These are phyloP conservation scores for Xenopus borealis DNA, from an alignment of 2,113 vertebrate species.

Conservation along the genomic window DNA sequence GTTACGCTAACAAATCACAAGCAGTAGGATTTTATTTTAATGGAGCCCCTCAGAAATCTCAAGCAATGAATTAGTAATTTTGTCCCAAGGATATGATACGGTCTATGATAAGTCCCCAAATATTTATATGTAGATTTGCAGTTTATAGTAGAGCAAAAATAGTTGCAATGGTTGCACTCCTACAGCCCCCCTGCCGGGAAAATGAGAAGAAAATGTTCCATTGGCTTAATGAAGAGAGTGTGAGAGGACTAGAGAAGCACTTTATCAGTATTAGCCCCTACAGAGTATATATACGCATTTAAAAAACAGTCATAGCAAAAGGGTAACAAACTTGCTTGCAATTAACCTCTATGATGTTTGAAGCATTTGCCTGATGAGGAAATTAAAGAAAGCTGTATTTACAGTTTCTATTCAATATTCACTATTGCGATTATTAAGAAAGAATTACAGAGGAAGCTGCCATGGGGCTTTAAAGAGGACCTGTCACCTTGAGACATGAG, in stretches of 20 bases:
- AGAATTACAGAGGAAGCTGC: neutral
- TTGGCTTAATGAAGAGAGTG: slow-evolving; percentile 74
- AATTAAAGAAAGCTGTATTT: slow-evolving; percentile 47
- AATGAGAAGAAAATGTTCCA: slow-evolving; percentile 79
- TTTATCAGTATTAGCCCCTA: slow-evolving; percentile 70
- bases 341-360: slow-evolving; percentile 59
- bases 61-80: no score
- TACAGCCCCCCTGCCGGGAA: slow-evolving; percentile 72
- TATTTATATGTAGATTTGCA: no score
- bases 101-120: no score
- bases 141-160: no score
- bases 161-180: no score
- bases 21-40: no score
- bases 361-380: slow-evolving; percentile 60
- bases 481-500: no score
- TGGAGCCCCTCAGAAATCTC: no score
- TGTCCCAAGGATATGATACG: no score
- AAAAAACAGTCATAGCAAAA: slow-evolving; percentile 57
- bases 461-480: no score
- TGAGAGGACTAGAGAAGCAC: slow-evolving; percentile 55
- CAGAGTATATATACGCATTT: no score
- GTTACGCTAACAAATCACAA: no score
- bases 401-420: slow-evolving; percentile 51
- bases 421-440: slow-evolving; percentile 42
- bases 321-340: slow-evolving; percentile 70